Evolutionary conservation across 2,888 invertebrate species (phyloP), one percentile per base, ranked within the genome.

Genomic region (Rambutsinella grinnellia): DNA sequence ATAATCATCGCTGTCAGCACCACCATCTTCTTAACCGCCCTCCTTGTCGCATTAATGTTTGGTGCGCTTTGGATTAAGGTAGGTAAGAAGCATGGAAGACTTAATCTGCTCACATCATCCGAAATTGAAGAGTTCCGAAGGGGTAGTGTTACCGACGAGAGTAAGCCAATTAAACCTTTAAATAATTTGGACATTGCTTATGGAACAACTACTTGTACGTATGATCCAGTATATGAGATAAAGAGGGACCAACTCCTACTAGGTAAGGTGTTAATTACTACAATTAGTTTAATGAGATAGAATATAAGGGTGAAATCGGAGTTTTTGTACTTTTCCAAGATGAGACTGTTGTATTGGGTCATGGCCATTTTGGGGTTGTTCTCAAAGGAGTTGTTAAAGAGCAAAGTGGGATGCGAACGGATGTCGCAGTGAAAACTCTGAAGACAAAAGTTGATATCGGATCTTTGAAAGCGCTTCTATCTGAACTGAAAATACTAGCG

Each of bases 341-440:
- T 54, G 79, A 79, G 53, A 79, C 79, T 3, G 71, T 47, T 15
- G 67, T 79, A 13, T 47, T 79, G 56, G 79, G 79, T 49, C 69
- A 66, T 56, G 79, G 79, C 19, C 77, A 79, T 51, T 77, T 79
- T 60, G 79, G 79, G 8, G 23, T 77, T 13, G 79, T 79, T 19
- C 65, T 77, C 53, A 79, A 77, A 68, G 79, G 79, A 26, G 28
- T 74, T 21, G 69, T 77, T 17, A 77, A 70, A 46, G 74, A 74
- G 58, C 70, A 75, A 49, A 57, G 44, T 26, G 61, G 61, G 46
- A 58, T 66, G 27, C 49, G 60, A 67, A 66, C 66, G n/a, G 75
- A 77, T 24, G 79, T 77, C 13, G 79, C 77, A 27, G 77, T 79
- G 27, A 79, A 79, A 77, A 79, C 79, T 13, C 54, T 79, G 5